Conservation (phyloP, 2,797 vertebrate species). For the Betta splendens region DNA sequence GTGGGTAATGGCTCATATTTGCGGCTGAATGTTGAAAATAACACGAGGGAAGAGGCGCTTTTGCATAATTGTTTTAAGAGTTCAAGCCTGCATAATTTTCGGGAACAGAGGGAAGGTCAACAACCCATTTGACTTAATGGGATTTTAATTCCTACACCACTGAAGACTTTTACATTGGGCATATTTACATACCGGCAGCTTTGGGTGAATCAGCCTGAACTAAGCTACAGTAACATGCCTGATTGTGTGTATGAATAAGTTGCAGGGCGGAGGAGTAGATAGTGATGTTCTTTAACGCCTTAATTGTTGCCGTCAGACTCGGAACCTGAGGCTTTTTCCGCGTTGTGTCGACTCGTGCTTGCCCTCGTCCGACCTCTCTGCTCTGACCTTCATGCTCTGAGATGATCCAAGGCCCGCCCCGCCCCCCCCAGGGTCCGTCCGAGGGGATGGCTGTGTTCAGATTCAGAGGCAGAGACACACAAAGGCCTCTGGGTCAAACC, state of each 20-base stretch:
- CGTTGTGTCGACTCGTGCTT: slow-evolving; percentile 10
- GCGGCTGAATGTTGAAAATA: slow-evolving; percentile 36
- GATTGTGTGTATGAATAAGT: not conserved
- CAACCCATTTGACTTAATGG: slow-evolving; percentile 58
- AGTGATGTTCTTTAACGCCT: not conserved
- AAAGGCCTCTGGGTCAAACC: not conserved
- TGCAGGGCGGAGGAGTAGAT: not conserved
- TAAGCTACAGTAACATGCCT: not conserved
- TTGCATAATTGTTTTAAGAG: slow-evolving; percentile 59
- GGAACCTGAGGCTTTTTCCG: too few relatives aligned
- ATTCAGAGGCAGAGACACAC: slow-evolving; percentile 1
- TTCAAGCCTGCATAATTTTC: slow-evolving; percentile 49
- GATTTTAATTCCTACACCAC: slow-evolving; percentile 58
- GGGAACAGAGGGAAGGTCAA: slow-evolving; percentile 63
- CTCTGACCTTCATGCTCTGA: slow-evolving; percentile 37
- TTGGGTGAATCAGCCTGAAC: slow-evolving; percentile 20
- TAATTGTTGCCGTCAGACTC: not conserved
- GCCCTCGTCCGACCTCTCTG: slow-evolving; percentile 9
- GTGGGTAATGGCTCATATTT: slow-evolving; percentile 47
- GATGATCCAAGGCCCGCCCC: slow-evolving; percentile 30
- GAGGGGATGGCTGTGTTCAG: slow-evolving; percentile 9
- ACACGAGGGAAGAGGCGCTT: slow-evolving; percentile 23
- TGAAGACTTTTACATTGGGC: slow-evolving; percentile 47
- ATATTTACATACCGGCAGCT: slow-evolving; percentile 30
- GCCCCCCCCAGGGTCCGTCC: slow-evolving; percentile 15